Evolutionary conservation across 2,888 invertebrate species (phyloP), one percentile per base, ranked within the genome.

Genomic region (Leptarthrus brevirostris): DNA sequence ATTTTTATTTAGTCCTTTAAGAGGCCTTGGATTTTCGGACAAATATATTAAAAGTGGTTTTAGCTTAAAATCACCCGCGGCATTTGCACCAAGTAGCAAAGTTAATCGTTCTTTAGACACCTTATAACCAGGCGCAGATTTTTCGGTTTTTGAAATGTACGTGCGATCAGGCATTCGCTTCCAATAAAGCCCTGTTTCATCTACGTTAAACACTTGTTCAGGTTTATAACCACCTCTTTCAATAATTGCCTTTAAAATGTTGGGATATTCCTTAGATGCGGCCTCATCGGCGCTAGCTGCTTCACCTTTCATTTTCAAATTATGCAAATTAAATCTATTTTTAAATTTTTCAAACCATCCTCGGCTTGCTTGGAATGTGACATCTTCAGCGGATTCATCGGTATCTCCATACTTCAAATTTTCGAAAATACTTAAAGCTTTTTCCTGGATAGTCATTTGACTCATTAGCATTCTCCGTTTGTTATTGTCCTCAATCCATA

Each of bases 91-190:
- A 18, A 80, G 74, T 66, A 81, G 58, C 10, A 81, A 75, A 66
- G 80, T 79, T 26, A 80, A 72, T 73, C 79, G 77, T 77, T 80
- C 79, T 75, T 80, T 80, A n/a, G 79, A 74, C 30, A 78, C 76
- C 30, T 77, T 77, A 78, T 54, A 78, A 76, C 77, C 79, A 73
- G 74, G 58, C 52, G 72, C 73, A 47, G 78, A 70, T 74, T 80
- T 80, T 75, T 81, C 79, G 6, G 75, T 75, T 75, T 78, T 76
- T 18, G 79, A 77, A 61, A 80, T 78, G 75, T 76, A 81, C 44
- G 81, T 81, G 64, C 78, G 56, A 20, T 77, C 75, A 34, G 80
- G 79, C 79, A 81, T 79, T 76, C 76, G 77, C 40, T 78, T 81
- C 77, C 77, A 79, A 74, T 77, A 80, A 8, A 79, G 66, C 3